Conservation (phyloP, 2,888 invertebrate species). For the Dermolepida albohirtum region DNA sequence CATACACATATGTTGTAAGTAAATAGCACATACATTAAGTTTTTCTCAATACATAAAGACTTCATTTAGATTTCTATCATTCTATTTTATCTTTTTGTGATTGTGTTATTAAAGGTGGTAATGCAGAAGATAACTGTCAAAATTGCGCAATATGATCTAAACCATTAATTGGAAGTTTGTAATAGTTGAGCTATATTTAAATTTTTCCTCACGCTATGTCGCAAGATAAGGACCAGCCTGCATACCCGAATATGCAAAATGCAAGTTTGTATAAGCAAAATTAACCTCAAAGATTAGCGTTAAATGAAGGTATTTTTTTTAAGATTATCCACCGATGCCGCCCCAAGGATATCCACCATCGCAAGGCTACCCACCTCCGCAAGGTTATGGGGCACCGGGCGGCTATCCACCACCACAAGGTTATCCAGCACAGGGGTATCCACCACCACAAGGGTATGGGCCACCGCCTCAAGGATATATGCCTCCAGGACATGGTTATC, state of each 20-base stretch:
- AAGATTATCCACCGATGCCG: constrained; percentile 47
- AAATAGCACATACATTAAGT: neutral
- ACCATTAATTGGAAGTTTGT: neutral
- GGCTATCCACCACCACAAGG: constrained; percentile 47
- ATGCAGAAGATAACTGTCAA: neutral
- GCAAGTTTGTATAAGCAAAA: constrained; percentile 51
- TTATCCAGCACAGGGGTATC: constrained; percentile 42
- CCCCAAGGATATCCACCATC: constrained; percentile 24
- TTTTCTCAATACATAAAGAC: neutral
- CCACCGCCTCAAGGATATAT: constrained; percentile 53
- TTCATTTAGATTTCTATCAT: too few species aligned
- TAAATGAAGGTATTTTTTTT: constrained; percentile 15
- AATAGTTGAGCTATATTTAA: constrained; percentile 26
- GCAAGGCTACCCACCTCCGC: constrained; percentile 49
- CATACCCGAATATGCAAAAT: constrained; percentile 58
- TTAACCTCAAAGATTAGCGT: constrained; percentile 6
- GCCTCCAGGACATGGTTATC: constrained; percentile 55
- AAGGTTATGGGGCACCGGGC: constrained; percentile 56
- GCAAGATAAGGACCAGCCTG: constrained; percentile 22
- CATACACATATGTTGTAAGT: neutral
- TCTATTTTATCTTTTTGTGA: neutral
- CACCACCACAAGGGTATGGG: constrained; percentile 53
- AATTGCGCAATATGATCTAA: constrained; percentile 20
- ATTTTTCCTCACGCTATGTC: constrained; percentile 15
- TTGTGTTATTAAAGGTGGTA: too few species aligned